Conservation (phyloP, 2,888 invertebrate genomes). For the Diadegma fenestrale region DNA sequence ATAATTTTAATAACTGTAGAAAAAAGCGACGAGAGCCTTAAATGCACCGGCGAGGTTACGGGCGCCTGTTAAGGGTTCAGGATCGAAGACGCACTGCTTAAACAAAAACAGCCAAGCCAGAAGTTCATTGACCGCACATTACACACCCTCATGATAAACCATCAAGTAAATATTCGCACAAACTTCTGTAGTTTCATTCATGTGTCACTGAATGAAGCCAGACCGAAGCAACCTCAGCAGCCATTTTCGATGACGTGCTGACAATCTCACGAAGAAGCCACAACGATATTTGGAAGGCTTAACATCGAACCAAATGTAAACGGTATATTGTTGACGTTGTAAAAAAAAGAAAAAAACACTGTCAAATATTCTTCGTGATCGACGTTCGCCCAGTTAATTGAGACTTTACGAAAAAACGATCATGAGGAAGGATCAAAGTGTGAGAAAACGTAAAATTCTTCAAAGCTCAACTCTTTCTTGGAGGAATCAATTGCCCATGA, state of each 20-base stretch:
- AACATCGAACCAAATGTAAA: slow-evolving; percentile 3
- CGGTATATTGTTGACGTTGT: not conserved
- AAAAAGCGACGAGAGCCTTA: not conserved
- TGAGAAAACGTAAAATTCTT: not conserved
- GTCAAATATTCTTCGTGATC: not conserved
- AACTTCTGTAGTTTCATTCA: not conserved
- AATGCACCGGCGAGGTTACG: not conserved
- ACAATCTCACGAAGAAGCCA: not conserved
- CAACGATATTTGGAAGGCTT: slow-evolving; percentile 8
- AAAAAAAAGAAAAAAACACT: not conserved
- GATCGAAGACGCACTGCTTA: not conserved
- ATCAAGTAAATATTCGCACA: slow-evolving; percentile 1
- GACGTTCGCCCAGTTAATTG: not conserved
- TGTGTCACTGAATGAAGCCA: slow-evolving; percentile 9
- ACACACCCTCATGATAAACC: slow-evolving; percentile 4
- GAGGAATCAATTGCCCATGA: not conserved
- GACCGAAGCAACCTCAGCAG: slow-evolving; percentile 9
- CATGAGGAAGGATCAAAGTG: not conserved
- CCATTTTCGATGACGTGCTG: slow-evolving; percentile 36
- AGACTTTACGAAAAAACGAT: not conserved
- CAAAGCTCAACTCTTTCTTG: not conserved
- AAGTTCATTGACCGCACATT: slow-evolving; percentile 8
- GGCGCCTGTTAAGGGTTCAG: not conserved
- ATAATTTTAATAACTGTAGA: not conserved
- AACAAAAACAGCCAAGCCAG: not conserved